phyloP scores from a whole-genome alignment of 2,113 vertebrate species.

The Anguilla rostrata region DNA sequence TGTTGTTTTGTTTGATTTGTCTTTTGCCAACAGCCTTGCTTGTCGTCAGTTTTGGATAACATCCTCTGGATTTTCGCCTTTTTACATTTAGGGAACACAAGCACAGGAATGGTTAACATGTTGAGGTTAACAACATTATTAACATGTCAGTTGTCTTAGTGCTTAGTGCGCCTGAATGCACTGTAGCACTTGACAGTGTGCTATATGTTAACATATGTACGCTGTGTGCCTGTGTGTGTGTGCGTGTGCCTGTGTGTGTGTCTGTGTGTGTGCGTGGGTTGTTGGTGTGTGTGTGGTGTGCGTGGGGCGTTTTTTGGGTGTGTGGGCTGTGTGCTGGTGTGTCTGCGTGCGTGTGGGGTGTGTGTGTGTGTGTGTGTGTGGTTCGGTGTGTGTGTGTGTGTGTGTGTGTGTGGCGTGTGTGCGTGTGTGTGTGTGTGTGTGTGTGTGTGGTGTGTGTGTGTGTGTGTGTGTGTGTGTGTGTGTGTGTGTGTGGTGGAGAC shows the following conservation, averaged over 20 bases:
- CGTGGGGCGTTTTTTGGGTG: too few relatives aligned
- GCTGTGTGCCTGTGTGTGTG: background rate
- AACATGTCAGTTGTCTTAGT: background rate
- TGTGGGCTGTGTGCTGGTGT: background rate
- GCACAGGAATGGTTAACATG: background rate
- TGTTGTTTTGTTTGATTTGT: constrained; percentile 1
- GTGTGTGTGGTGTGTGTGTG: too few relatives aligned
- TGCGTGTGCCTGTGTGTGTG: too few relatives aligned
- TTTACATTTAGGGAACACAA: background rate
- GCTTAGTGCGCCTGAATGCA: background rate
- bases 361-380: background rate
- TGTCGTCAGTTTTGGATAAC: background rate
- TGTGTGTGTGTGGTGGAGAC: too few relatives aligned
- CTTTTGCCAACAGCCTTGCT: background rate
- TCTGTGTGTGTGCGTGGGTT: too few relatives aligned
- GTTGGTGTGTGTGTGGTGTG: too few relatives aligned
- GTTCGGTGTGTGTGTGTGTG: too few relatives aligned
- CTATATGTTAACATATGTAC: background rate
- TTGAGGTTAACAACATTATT: background rate
- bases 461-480: too few relatives aligned
- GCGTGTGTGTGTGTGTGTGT: too few relatives aligned
- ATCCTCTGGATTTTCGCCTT: background rate
- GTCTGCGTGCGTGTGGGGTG: background rate
- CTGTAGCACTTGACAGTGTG: background rate
- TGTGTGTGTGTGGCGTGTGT: too few relatives aligned